Conservation (phyloP, 2,113 vertebrate genomes). For the Scolopax mira region DNA sequence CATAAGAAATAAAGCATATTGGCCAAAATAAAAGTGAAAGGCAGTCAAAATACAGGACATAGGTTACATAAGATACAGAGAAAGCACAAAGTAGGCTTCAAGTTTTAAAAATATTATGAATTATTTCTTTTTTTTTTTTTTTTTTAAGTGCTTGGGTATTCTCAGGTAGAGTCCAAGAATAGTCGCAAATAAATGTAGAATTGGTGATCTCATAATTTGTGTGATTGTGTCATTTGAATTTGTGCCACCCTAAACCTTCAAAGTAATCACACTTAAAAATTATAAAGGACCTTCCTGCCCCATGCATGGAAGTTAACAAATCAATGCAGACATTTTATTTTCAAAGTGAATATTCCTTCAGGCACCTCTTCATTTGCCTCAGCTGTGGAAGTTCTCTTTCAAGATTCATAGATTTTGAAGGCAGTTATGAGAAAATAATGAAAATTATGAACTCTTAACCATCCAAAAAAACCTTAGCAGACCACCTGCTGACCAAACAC, state of each 20-base stretch:
- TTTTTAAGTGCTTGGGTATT: background rate
- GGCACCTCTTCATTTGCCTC: background rate
- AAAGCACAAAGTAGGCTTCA: background rate
- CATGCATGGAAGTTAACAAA: background rate
- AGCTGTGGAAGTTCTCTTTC: background rate
- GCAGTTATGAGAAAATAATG: background rate
- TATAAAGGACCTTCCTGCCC: background rate
- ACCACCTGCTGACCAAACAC: background rate
- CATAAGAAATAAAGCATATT: background rate
- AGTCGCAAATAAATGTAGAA: background rate
- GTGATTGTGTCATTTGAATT: background rate
- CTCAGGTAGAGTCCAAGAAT: background rate
- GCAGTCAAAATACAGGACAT: background rate
- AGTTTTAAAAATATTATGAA: background rate
- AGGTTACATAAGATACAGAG: background rate
- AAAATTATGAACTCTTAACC: background rate
- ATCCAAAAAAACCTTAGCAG: background rate
- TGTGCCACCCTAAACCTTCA: background rate
- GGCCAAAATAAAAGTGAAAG: background rate
- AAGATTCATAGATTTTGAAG: background rate
- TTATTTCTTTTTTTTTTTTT: background rate
- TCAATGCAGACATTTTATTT: background rate
- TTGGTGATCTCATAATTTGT: rapidly evolving
- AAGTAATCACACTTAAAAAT: background rate
- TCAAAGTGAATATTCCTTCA: background rate